Conservation (phyloP, 1,140 invertebrate species). For the Macrocentrus cingulum region DNA sequence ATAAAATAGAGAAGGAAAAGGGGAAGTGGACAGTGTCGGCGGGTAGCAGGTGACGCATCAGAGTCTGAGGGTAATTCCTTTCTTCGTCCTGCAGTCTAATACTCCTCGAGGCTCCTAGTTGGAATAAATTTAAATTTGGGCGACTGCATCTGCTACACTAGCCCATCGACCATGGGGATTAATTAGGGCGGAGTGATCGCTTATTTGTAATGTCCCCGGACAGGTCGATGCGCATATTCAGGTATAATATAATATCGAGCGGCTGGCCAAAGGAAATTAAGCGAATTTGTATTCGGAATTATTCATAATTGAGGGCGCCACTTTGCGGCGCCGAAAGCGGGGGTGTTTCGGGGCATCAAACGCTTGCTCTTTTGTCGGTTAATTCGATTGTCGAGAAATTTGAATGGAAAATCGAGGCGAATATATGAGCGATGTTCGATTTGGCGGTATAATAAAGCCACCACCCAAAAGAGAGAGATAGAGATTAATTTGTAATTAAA, state of each 20-base stretch:
- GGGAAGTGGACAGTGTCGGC: slow-evolving; percentile 23
- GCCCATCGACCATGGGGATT: slow-evolving; percentile 32
- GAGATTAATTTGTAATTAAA: background rate
- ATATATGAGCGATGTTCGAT: slow-evolving; percentile 1
- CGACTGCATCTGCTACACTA: slow-evolving; percentile 42
- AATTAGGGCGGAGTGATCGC: slow-evolving; percentile 34
- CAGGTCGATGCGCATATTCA: slow-evolving; percentile 1
- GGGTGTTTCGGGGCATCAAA: slow-evolving; percentile 43
- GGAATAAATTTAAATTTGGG: slow-evolving; percentile 46
- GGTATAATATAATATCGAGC: too few relatives aligned
- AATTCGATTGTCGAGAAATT: slow-evolving; percentile 55
- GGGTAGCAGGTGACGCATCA: slow-evolving; percentile 47
- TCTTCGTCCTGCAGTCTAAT: slow-evolving; percentile 3
- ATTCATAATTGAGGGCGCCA: slow-evolving; percentile 49
- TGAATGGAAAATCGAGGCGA: slow-evolving; percentile 50
- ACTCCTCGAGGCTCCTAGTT: background rate
- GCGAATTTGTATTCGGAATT: slow-evolving; percentile 49
- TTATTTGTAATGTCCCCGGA: slow-evolving; percentile 1
- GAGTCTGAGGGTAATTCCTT: slow-evolving; percentile 30
- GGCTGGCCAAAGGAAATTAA: slow-evolving; percentile 38
- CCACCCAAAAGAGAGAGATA: background rate
- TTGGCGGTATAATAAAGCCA: slow-evolving; percentile 15
- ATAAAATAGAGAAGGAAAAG: slow-evolving; percentile 7
- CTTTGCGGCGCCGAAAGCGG: slow-evolving; percentile 30
- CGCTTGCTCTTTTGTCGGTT: slow-evolving; percentile 51